phyloP scores from a whole-genome alignment of 2,797 vertebrate species.

The Smutsia temminckii region DNA sequence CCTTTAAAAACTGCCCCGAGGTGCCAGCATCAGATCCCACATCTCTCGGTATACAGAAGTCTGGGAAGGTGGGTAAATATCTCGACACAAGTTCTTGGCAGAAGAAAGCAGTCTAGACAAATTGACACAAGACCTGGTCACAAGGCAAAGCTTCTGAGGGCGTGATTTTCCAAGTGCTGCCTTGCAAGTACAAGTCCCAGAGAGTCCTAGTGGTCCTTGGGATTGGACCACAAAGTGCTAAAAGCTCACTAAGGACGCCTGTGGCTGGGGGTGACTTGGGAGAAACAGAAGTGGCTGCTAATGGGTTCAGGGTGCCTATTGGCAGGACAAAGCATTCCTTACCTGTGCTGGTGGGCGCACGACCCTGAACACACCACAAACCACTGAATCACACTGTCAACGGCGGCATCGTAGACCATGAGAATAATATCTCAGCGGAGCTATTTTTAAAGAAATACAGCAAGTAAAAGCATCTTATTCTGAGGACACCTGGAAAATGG shows the following conservation, averaged over 20 bases:
- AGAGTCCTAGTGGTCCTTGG: neutral
- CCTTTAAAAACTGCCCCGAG: neutral
- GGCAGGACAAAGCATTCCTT: neutral
- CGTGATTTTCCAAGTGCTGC: neutral
- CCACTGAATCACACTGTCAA: neutral
- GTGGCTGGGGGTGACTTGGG: neutral
- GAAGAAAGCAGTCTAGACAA: neutral
- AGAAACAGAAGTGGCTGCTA: neutral
- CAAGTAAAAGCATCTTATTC: neutral
- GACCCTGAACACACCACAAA: neutral
- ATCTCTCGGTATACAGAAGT: neutral
- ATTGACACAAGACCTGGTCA: neutral
- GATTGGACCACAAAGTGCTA: neutral
- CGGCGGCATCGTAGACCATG: neutral
- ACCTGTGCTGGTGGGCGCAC: neutral
- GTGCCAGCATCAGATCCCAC: neutral
- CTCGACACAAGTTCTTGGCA: neutral
- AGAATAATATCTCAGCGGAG: neutral
- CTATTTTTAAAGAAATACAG: neutral
- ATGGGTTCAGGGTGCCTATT: neutral
- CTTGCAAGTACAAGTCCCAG: neutral
- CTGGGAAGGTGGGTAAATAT: neutral
- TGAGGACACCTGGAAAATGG: neutral
- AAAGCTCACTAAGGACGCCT: neutral
- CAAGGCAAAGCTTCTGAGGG: neutral